A percentile compares a stretch with the other conserved stretches of the same genome.
These are phyloP conservation scores for Zaprionus africanus DNA, from an alignment of 1,140 invertebrate genomes.

Conservation along the genomic window DNA sequence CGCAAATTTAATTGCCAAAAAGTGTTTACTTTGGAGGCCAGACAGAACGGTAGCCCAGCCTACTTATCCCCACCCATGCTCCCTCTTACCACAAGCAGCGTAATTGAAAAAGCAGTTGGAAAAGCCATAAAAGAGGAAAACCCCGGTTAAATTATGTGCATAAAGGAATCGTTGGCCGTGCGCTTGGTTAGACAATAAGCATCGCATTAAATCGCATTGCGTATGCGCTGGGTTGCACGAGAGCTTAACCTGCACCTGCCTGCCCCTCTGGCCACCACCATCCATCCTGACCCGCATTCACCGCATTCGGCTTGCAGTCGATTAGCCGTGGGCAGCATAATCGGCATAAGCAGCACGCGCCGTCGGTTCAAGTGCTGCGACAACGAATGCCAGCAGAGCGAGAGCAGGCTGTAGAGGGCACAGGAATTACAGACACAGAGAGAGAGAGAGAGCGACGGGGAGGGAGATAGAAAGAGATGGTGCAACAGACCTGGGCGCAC, in stretches of 20 bases:
- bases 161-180: slow-evolving; percentile 25
- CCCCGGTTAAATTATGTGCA: slow-evolving; percentile 54
- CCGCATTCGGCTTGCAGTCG: slow-evolving; percentile 8
- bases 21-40: slow-evolving; percentile 63
- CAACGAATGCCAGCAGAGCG: background rate
- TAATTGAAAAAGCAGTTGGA: slow-evolving; percentile 36
- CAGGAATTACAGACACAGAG: background rate
- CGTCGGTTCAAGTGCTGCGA: background rate
- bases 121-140: slow-evolving; percentile 30
- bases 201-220: slow-evolving; percentile 65
- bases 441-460: background rate
- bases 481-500: slow-evolving; percentile 41
- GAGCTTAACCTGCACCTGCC: slow-evolving; percentile 9
- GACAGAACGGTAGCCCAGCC: background rate
- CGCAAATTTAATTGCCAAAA: slow-evolving; percentile 74
- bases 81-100: background rate
- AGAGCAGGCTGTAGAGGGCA: background rate
- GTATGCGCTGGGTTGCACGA: slow-evolving; percentile 64
- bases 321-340: slow-evolving; percentile 43
- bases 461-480: background rate
- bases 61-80: background rate
- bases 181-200: slow-evolving; percentile 62
- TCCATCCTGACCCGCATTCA: background rate
- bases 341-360: slow-evolving; percentile 34
- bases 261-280: background rate